phyloP scores from a whole-genome alignment of 1,140 invertebrate species.

The Euwallacea fornicatus region DNA sequence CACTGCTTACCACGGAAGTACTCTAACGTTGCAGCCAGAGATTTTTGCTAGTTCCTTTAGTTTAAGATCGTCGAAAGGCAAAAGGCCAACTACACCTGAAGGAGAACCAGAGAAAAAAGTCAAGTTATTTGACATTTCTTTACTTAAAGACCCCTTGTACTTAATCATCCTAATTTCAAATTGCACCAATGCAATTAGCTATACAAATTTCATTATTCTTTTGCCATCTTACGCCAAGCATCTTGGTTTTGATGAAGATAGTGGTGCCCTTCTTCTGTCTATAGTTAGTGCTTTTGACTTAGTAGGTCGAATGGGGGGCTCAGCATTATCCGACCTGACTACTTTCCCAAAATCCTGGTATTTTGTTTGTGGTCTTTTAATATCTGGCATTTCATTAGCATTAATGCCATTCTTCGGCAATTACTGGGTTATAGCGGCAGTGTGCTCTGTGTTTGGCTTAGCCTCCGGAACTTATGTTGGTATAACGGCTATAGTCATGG shows the following conservation, averaged over 20 bases:
- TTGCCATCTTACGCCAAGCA: conserved; percentile 72
- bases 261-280: conserved; percentile 71
- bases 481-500: conserved; percentile 82
- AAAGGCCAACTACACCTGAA: conserved; percentile 9
- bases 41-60: conserved; percentile 76
- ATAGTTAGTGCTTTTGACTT: conserved; percentile 78
- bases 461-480: conserved; percentile 85
- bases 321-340: conserved; percentile 74
- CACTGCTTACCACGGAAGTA: conserved; percentile 81
- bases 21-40: conserved; percentile 74
- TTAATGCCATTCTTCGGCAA: conserved; percentile 65
- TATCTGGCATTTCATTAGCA: conserved; percentile 73
- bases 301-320: conserved; percentile 78
- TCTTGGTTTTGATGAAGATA: conserved; percentile 68
- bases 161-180: conserved; percentile 80
- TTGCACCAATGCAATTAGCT: conserved; percentile 80
- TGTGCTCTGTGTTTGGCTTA: conserved; percentile 76
- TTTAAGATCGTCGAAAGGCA: conserved; percentile 61
- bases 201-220: conserved; percentile 82
- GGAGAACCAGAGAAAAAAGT: conserved; percentile 46
- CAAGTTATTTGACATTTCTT: conserved; percentile 75
- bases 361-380: conserved; percentile 73
- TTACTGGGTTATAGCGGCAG: conserved; percentile 63
- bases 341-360: conserved; percentile 77
- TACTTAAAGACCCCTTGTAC: conserved; percentile 77